Conservation (phyloP, 2,888 invertebrate species). For the Drosophila phalerata region DNA sequence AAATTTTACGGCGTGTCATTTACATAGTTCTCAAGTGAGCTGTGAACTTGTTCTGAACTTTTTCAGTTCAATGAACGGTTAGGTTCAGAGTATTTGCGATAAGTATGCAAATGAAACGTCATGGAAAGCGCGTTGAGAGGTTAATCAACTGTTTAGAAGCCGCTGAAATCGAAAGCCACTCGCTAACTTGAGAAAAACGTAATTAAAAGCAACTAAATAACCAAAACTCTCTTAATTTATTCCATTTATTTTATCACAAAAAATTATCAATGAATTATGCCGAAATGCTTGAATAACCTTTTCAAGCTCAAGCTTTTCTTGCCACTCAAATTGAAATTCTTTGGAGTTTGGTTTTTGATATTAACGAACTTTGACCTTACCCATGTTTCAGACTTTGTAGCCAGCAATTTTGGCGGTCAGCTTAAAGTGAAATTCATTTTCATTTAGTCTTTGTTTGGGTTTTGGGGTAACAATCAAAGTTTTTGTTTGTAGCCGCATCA, state of each 20-base stretch:
- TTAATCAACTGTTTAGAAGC: slow-evolving; percentile 32
- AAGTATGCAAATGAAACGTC: slow-evolving; percentile 43
- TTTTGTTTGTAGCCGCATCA: slow-evolving; percentile 37
- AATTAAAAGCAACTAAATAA: slow-evolving; percentile 47
- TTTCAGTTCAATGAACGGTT: slow-evolving; percentile 28
- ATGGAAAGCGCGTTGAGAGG: slow-evolving; percentile 1
- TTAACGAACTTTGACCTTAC: slow-evolving; percentile 53
- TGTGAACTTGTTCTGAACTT: background rate
- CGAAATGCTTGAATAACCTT: slow-evolving; percentile 6
- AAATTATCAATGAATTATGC: slow-evolving; percentile 39
- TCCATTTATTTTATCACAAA: slow-evolving; percentile 19
- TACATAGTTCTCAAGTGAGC: slow-evolving; percentile 1
- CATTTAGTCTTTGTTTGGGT: background rate
- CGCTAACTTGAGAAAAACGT: slow-evolving; percentile 25
- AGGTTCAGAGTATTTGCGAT: slow-evolving; percentile 41
- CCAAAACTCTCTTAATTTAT: background rate
- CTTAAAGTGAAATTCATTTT: slow-evolving; percentile 14
- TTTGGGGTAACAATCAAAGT: slow-evolving; percentile 43
- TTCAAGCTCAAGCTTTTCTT: slow-evolving; percentile 12
- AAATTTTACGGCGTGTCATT: slow-evolving; percentile 8
- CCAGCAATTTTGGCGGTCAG: slow-evolving; percentile 25
- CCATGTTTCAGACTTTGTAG: slow-evolving; percentile 3
- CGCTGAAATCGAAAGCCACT: slow-evolving; percentile 30
- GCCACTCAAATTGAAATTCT: slow-evolving; percentile 10
- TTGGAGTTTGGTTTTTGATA: slow-evolving; percentile 22